Evolutionary conservation across 1,140 invertebrate species (phyloP).

Genomic region (Tenebrio molitor): DNA sequence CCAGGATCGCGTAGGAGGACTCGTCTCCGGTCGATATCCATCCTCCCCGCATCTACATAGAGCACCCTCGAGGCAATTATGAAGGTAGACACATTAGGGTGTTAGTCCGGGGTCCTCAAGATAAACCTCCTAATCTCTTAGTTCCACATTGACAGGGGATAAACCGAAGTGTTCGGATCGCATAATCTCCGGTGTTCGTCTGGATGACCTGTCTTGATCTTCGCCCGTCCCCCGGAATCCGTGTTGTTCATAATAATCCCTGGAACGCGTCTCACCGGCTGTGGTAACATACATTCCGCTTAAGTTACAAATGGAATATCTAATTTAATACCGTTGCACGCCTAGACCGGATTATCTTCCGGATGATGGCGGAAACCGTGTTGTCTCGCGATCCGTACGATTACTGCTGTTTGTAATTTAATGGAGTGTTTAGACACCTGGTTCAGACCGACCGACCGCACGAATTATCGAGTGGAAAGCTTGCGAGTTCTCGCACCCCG

Average conservation of each 20-base stretch:
- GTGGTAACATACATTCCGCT: slow-evolving; percentile 25
- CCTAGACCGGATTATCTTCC: slow-evolving; percentile 11
- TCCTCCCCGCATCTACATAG: neutral
- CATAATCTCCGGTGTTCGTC: slow-evolving; percentile 29
- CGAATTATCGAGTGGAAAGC: neutral
- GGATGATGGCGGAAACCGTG: neutral
- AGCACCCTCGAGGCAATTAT: slow-evolving; percentile 18
- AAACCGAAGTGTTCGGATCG: slow-evolving; percentile 29
- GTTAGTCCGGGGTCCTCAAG: slow-evolving; percentile 23
- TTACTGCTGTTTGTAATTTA: neutral
- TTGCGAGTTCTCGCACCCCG: too few species aligned
- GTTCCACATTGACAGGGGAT: slow-evolving; percentile 37
- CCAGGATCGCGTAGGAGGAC: too few species aligned
- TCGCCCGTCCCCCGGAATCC: slow-evolving; percentile 7
- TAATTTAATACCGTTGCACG: slow-evolving; percentile 12
- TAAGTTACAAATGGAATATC: slow-evolving; percentile 23
- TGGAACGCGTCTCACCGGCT: slow-evolving; percentile 7
- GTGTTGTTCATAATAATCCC: slow-evolving; percentile 6
- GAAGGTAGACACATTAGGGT: slow-evolving; percentile 26
- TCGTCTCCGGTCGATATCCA: neutral
- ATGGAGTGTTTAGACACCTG: slow-evolving; percentile 24
- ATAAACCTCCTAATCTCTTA: slow-evolving; percentile 35
- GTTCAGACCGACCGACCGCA: neutral
- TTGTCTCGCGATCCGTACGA: neutral
- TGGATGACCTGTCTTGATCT: slow-evolving; percentile 31